Conservation (phyloP, 1,140 invertebrate species). For the Batillaria attramentaria region DNA sequence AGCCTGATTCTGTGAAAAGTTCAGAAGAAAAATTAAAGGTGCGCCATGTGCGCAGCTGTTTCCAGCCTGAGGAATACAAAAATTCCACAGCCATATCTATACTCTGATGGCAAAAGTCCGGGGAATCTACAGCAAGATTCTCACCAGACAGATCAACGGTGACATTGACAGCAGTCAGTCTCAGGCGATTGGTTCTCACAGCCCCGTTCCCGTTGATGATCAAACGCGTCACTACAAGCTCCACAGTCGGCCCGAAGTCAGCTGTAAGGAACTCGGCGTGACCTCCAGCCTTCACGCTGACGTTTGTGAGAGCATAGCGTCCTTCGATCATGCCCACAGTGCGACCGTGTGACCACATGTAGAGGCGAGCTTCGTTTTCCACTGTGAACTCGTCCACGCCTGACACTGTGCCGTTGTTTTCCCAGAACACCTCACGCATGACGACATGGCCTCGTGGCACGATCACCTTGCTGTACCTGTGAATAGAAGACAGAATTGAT, state of each 20-base stretch:
- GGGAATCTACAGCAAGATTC: neutral
- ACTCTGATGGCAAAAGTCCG: too few species aligned
- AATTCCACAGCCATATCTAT: too few species aligned
- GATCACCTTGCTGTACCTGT: constrained; percentile 49
- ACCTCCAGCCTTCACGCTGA: constrained; percentile 57
- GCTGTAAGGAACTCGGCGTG: constrained; percentile 55
- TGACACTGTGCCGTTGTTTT: constrained; percentile 57
- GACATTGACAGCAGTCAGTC: constrained; percentile 54
- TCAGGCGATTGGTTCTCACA: constrained; percentile 54
- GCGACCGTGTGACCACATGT: constrained; percentile 60
- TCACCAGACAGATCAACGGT: constrained; percentile 61
- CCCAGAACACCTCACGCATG: constrained; percentile 58
- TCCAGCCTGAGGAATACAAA: too few species aligned
- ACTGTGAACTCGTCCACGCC: constrained; percentile 52
- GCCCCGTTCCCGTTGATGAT: constrained; percentile 59
- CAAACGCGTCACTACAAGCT: constrained; percentile 42
- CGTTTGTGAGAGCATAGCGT: constrained; percentile 46
- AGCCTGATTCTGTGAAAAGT: too few species aligned
- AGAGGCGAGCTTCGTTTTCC: constrained; percentile 55
- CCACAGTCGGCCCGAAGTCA: constrained; percentile 33
- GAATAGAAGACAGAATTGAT: neutral
- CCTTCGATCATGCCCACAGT: constrained; percentile 48
- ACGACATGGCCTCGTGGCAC: constrained; percentile 46
- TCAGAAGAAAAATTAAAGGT: too few species aligned
- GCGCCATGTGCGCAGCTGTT: too few species aligned